Evolutionary conservation across 2,888 invertebrate genomes (phyloP).

Genomic region (Sarcophaga variegata): DNA sequence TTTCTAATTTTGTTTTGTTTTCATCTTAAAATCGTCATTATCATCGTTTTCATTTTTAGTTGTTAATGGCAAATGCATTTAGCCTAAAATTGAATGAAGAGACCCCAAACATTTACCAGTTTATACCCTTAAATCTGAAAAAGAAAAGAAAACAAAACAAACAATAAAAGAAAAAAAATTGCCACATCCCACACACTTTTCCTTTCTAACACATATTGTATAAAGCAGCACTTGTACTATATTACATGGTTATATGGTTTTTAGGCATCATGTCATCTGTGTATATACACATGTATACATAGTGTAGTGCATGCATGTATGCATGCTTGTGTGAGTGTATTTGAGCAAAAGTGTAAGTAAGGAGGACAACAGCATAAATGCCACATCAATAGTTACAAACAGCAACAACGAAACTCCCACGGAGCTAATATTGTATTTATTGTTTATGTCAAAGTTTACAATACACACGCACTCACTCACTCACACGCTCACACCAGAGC

Average conservation of each 20-base stretch:
- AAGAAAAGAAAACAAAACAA: slow-evolving; percentile 15
- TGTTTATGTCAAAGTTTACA: slow-evolving; percentile 32
- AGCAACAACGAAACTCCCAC: background rate
- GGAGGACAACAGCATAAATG: background rate
- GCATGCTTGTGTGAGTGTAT: background rate
- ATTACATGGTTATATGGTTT: background rate
- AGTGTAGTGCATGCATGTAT: background rate
- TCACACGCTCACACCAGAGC: background rate
- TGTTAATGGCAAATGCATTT: slow-evolving; percentile 49
- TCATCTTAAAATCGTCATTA: background rate
- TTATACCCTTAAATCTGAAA: slow-evolving; percentile 7
- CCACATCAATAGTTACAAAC: background rate
- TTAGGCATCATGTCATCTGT: slow-evolving; percentile 20
- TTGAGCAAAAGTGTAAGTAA: background rate
- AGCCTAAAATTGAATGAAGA: slow-evolving; percentile 26
- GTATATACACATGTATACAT: background rate
- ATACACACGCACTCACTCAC: background rate
- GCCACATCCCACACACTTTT: background rate
- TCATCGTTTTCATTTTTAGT: background rate
- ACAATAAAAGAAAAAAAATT: background rate
- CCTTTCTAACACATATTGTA: background rate
- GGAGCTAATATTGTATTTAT: slow-evolving; percentile 7
- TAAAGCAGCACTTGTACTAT: background rate
- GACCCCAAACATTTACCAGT: slow-evolving; percentile 30
- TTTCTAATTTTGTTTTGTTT: background rate